Percentiles rank a stretch among this genome's conserved stretches.
These are phyloP conservation scores for Podargus strigoides DNA, from an alignment of 2,797 vertebrate genomes.

Conservation along the genomic window DNA sequence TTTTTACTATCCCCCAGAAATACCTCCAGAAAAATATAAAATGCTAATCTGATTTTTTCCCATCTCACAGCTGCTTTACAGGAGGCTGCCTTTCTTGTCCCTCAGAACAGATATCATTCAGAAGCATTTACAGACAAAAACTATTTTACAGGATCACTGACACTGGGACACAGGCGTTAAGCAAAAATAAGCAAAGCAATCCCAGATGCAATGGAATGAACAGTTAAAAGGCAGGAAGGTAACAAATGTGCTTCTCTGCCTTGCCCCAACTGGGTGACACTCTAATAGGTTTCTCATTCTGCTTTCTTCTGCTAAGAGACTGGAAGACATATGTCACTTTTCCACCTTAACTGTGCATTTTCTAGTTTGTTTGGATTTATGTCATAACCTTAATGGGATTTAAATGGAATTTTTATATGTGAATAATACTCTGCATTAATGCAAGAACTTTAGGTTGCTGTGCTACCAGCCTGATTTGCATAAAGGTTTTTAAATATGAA, in stretches of 20 bases:
- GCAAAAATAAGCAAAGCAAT: conserved; percentile 23
- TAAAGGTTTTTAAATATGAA: conserved; percentile 78
- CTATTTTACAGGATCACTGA: conserved; percentile 43
- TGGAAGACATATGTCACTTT: conserved; percentile 77
- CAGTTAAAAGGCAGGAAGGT: conserved; percentile 25
- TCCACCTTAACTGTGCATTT: conserved; percentile 75
- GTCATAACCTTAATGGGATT: conserved; percentile 81
- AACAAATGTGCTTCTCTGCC: conserved; percentile 41
- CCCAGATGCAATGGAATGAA: background rate
- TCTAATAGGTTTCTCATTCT: conserved; percentile 56
- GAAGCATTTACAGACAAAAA: conserved; percentile 50
- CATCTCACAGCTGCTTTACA: background rate
- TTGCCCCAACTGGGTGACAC: conserved; percentile 38
- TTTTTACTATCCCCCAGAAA: conserved; percentile 58
- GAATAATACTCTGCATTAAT: conserved; percentile 77
- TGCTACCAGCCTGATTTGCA: conserved; percentile 73
- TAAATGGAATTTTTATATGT: conserved; percentile 80
- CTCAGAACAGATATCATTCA: conserved; percentile 1
- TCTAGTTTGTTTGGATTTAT: conserved; percentile 82
- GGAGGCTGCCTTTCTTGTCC: background rate
- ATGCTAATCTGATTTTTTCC: background rate
- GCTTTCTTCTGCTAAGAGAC: conserved; percentile 45
- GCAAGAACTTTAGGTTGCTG: conserved; percentile 67
- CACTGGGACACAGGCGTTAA: background rate
- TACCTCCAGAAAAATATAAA: conserved; percentile 57